These are phyloP conservation scores for Palythoa grandiflora DNA, from an alignment of 92 coral and sea anemone genomes.

Conservation along the genomic window DNA sequence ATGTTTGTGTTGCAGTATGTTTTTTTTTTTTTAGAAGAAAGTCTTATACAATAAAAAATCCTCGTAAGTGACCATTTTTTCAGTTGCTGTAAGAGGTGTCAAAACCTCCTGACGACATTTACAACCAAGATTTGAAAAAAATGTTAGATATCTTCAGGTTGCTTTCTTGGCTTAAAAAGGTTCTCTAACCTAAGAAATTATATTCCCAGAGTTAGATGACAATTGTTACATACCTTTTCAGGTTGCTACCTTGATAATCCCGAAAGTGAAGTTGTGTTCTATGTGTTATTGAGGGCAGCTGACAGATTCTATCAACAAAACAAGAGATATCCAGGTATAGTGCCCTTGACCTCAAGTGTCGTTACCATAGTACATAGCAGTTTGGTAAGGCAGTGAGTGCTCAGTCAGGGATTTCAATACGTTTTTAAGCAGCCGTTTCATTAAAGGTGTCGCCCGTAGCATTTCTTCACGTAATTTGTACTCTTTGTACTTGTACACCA, in stretches of 20 bases:
- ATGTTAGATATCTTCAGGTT: background rate
- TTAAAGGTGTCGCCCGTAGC: no score
- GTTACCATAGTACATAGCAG: background rate
- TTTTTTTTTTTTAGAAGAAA: background rate
- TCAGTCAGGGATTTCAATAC: no score
- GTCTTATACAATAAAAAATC: no score
- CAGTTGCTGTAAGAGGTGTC: background rate
- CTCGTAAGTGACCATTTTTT: no score
- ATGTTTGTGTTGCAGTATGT: background rate
- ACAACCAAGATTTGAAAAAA: background rate
- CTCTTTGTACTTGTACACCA: no score
- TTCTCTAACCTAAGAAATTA: no score
- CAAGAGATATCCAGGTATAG: conserved; percentile 89
- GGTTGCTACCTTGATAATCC: conserved; percentile 87
- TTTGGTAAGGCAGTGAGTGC: no score
- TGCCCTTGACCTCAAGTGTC: background rate
- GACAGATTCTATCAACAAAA: conserved; percentile 88
- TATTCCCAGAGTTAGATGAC: background rate
- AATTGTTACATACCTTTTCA: conserved; percentile 6
- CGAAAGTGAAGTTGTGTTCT: conserved; percentile 89
- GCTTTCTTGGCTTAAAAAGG: background rate
- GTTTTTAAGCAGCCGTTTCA: no score
- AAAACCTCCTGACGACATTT: background rate
- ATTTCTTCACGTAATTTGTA: no score
- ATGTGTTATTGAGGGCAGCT: conserved; percentile 88